phyloP scores from a whole-genome alignment of 2,113 vertebrate species.

The Dasyprocta punctata region DNA sequence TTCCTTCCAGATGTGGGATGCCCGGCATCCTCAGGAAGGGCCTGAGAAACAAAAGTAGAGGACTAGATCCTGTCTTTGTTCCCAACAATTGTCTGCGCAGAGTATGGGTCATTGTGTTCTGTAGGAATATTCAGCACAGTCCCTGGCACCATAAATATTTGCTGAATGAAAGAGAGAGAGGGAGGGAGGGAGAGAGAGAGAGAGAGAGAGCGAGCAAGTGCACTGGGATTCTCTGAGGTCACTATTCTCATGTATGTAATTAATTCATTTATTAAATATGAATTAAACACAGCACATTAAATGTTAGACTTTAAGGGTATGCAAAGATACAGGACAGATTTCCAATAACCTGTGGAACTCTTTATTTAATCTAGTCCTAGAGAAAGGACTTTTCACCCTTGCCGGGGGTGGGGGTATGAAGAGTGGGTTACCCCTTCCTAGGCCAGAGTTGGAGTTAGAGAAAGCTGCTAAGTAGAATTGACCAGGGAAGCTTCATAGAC shows the following conservation, averaged over 20 bases:
- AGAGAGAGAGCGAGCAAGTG: background rate
- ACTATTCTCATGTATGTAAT: conserved; percentile 21
- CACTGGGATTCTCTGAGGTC: background rate
- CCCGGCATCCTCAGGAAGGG: conserved; percentile 73
- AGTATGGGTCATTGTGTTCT: background rate
- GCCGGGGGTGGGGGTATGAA: background rate
- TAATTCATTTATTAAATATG: conserved; percentile 14
- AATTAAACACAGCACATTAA: background rate
- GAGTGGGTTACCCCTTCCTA: background rate
- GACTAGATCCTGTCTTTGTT: conserved; percentile 71
- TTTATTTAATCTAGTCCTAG: background rate
- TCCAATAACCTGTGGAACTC: background rate
- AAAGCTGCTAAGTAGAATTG: background rate
- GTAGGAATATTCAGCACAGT: background rate
- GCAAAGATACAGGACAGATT: background rate
- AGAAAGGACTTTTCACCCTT: background rate
- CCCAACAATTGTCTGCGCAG: conserved; percentile 43
- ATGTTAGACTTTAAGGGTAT: background rate
- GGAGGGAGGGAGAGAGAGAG: background rate
- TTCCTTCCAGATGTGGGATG: conserved; percentile 64
- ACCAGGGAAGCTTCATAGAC: background rate
- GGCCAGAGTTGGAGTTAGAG: background rate
- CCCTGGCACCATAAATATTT: conserved; percentile 28
- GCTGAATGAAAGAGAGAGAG: conserved; percentile 3
- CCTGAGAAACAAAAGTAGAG: conserved; percentile 52